Base-by-base conservation (phyloP, 2,888 invertebrate genomes). In the Pristionchus arcanus region DNA sequence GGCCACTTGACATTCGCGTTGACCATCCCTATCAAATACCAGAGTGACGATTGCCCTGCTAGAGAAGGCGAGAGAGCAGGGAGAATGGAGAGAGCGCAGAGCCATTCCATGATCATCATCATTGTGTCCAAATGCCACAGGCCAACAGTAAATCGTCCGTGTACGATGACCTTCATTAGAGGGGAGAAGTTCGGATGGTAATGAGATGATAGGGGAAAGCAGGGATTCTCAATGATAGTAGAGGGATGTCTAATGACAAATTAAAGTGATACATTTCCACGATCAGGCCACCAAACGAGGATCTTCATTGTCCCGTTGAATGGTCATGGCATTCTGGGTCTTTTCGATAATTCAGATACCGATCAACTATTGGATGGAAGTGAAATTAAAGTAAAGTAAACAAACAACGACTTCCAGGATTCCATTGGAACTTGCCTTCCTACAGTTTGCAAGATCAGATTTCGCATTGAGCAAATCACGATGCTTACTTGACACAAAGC, bases 1-100 rank as follows among this genome's bases (percentile, higher is more conserved):
- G 74, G 37, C 68, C 37, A 74, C 74, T 74, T 74, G 74, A 74
- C 74, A 74, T 74, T 74, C 37, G 37, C 74, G 42, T 37, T 74
- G 83, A 53, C 83, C 55, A 83, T 31, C 71, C 25, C 28, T 25
- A 71, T 25, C 71, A 71, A 28, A 31, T 28, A 28, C 28, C 71
- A 71, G 34, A 25, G 28, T n/a, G n/a, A n/a, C n/a, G n/a, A n/a
- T 71, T n/a, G 2, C 25, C 71, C 16, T 3, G 34, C 2, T 1
- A 71, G 71, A 71, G 25, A 5, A 7, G 71, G 28, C 71, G 34
- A 71, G 71, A 34, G 71, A 71, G 16, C 31, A 71, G 13, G 19
- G 71, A 68, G 16, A 71, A 71, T 71, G 71, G 28, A 28, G 71
- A 71, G 59, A 5, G 59, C 25, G 59, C 59, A 25, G 42, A 49